A percentile compares a stretch with the other conserved stretches of the same genome.
These are phyloP conservation scores for Conger conger DNA, from an alignment of 2,113 vertebrate species.

Conservation along the genomic window DNA sequence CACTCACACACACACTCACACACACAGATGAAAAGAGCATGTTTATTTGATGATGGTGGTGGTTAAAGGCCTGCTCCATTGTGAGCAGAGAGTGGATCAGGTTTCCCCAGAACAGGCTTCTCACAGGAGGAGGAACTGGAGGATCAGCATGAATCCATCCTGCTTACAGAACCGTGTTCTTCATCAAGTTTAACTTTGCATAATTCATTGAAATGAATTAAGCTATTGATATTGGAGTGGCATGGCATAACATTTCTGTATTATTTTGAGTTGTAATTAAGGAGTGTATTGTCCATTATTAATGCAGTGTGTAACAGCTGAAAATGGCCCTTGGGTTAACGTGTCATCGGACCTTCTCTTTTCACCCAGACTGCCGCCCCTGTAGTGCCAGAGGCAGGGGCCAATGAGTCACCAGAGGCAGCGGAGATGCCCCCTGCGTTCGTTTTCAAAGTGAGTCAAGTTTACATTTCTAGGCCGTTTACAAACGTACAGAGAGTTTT, in stretches of 20 bases:
- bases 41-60: background rate
- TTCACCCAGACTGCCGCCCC: conserved; percentile 69
- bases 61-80: background rate
- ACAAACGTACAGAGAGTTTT: too few species aligned
- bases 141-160: background rate
- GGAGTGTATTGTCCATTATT: background rate
- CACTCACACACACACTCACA: background rate
- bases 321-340: background rate
- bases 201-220: too few species aligned
- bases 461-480: too few species aligned
- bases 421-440: conserved; percentile 84
- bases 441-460: conserved; percentile 81
- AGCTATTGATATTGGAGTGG: background rate
- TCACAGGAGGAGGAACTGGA: too few species aligned
- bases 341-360: background rate
- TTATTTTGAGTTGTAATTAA: background rate
- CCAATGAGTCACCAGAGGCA: conserved; percentile 77
- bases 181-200: too few species aligned
- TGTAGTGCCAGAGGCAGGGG: conserved; percentile 70
- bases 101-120: background rate
- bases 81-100: background rate
- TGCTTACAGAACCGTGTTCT: background rate
- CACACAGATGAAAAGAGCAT: background rate
- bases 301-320: background rate
- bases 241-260: background rate